Conservation (phyloP, 2,113 vertebrate genomes). For the Engraulis encrasicolus region DNA sequence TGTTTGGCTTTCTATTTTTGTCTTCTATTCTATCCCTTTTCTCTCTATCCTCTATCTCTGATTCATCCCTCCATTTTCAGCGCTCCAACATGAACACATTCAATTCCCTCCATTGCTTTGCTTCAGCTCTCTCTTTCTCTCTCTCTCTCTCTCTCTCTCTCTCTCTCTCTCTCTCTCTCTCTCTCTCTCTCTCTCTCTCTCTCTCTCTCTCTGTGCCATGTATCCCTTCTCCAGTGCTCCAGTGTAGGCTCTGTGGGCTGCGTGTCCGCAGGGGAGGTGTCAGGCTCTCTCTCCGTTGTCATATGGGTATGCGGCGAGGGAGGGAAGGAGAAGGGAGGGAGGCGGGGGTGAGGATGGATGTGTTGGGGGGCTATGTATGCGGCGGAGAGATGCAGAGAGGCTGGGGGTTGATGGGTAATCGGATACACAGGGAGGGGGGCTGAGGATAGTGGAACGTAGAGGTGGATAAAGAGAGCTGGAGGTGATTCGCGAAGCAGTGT, state of each 20-base stretch:
- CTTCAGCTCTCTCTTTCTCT: not conserved
- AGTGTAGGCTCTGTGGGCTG: not conserved
- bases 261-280: not conserved
- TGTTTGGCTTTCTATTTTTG: not conserved
- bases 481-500: too few species aligned
- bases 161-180: not conserved
- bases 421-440: too few species aligned
- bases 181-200: not conserved
- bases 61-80: not conserved
- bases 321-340: too few species aligned
- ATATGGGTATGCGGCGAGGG: too few species aligned
- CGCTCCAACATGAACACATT: too few species aligned
- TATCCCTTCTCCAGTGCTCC: not conserved
- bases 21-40: slow-evolving; percentile 9
- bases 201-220: not conserved
- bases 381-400: not conserved
- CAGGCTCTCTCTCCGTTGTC: slow-evolving; percentile 3
- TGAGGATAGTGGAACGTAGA: too few species aligned
- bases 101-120: too few species aligned
- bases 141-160: not conserved
- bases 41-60: not conserved
- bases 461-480: too few species aligned
- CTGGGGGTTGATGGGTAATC: too few species aligned
- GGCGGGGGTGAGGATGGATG: too few species aligned
- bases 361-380: too few species aligned